Base-by-base conservation (phyloP, 2,888 invertebrate species). In the Candidula unifasciata region DNA sequence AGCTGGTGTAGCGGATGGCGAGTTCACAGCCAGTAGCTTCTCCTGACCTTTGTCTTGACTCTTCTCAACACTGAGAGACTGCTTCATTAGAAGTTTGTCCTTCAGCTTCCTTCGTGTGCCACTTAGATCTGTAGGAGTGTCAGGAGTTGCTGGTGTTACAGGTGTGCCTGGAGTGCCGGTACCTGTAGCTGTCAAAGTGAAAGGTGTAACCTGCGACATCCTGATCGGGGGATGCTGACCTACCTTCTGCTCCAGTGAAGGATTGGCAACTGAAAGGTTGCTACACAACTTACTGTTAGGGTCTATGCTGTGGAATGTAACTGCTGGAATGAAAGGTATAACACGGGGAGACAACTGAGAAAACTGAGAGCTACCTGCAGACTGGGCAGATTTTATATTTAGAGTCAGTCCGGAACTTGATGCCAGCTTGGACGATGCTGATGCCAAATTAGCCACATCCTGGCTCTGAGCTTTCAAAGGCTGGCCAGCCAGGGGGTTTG, bases 71-170 rank as follows among this genome's bases (percentile, higher is more conserved):
- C 93, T 93, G 82, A 93, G 87, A 0, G 93, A 92, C n/a, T 93
- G 88, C 83, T 92, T 93, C 92, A 93, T 90, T 71, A 93, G 86
- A 18, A 93, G 87, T 79, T 92, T 92, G 21, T 92, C 92, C 83
- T 93, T 93, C 54, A 93, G 88, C 64, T 78, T 82, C 66, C 83
- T 66, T 76, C 83, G 54, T 6, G 83, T 86, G 5, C 81, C 85
- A 33, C 69, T 84, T 18, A 86, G 78, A 24, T 87, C 88, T 33
- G 86, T 82, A 13, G 86, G 85, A 18, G 86, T 84, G 24, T 83
- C 79, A 16, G 87, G 82, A 21, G 86, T 85, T 35, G 86, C 85
- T 0, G 88, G 86, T n/a, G 85, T 86, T 30, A 77, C 52, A 1
- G 87, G 87, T 18, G 87, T 80, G 18, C 81, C 76, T n/a, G 87